A percentile compares a stretch with the other conserved stretches of the same genome.
phyloP scores from a whole-genome alignment of 1,140 invertebrate species.

The Musca domestica region DNA sequence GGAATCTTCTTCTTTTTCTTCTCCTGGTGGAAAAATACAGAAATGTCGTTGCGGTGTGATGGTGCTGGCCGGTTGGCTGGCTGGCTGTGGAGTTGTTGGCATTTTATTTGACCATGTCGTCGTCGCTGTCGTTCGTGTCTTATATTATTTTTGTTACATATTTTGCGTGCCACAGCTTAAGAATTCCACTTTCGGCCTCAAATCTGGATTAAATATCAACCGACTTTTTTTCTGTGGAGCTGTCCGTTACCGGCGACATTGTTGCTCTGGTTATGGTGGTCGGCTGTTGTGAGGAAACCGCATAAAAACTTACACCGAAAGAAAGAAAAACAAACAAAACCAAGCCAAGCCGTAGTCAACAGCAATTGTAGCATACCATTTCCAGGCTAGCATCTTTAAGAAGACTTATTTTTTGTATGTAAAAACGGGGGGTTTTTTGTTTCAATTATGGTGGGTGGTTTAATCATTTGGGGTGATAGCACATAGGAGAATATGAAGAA shows the following conservation, averaged over 20 bases:
- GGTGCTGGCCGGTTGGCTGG: no score
- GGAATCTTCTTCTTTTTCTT: no score
- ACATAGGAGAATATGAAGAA: no score
- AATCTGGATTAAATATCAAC: constrained; percentile 22
- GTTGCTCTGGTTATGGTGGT: background rate
- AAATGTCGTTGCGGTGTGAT: no score
- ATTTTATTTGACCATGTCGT: constrained; percentile 18
- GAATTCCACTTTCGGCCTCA: constrained; percentile 17
- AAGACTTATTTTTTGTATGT: no score
- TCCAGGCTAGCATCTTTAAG: background rate
- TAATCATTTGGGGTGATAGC: no score
- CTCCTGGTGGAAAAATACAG: no score
- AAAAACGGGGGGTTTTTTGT: no score
- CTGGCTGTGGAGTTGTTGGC: background rate
- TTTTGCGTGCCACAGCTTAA: constrained; percentile 12
- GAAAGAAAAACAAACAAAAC: background rate
- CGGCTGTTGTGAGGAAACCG: no score
- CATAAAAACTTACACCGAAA: background rate
- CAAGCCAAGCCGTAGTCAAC: background rate
- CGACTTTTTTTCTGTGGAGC: background rate
- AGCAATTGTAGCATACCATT: constrained; percentile 15
- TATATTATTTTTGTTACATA: constrained; percentile 10
- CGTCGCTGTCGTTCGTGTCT: background rate
- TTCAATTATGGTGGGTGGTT: no score
- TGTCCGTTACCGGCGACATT: background rate